phyloP scores from a whole-genome alignment of 92 coral and sea anemone species.

The Palythoa caribaeorum region DNA sequence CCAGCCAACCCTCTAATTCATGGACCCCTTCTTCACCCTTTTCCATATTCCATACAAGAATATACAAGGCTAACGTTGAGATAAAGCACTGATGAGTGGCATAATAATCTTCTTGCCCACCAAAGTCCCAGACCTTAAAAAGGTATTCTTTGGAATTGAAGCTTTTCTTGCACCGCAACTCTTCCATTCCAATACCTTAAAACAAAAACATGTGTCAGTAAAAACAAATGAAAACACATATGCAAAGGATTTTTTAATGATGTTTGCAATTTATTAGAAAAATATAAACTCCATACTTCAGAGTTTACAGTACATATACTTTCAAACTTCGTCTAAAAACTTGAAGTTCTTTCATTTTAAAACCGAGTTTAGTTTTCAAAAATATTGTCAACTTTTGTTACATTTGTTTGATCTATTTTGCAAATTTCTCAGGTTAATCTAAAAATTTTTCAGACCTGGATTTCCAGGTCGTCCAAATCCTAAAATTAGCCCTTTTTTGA shows the following conservation, averaged over 20 bases:
- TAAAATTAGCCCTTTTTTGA: background rate
- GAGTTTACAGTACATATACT: no score
- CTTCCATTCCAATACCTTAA: conserved; percentile 89
- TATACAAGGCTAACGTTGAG: conserved; percentile 88
- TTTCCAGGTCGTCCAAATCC: no score
- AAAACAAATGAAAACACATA: background rate
- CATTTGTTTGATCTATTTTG: no score
- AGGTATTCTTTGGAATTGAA: conserved; percentile 68
- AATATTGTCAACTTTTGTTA: no score
- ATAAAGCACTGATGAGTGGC: conserved; percentile 96
- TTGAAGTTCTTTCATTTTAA: no score
- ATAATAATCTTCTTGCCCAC: conserved; percentile 97
- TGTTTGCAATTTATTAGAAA: no score
- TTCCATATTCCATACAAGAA: conserved; percentile 93
- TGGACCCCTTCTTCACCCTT: conserved; percentile 76
- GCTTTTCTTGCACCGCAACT: conserved; percentile 72
- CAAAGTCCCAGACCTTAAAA: conserved; percentile 97
- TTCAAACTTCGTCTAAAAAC: no score
- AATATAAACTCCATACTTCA: no score
- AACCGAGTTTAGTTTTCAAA: no score
- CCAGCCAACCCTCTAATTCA: conserved; percentile 86
- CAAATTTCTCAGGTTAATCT: no score
- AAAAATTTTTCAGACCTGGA: no score
- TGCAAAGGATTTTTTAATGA: no score
- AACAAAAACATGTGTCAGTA: background rate